A percentile compares a stretch with the other conserved stretches of the same genome.
phyloP scores from a whole-genome alignment of 2,797 vertebrate genomes.

The Trematocara caparti region DNA sequence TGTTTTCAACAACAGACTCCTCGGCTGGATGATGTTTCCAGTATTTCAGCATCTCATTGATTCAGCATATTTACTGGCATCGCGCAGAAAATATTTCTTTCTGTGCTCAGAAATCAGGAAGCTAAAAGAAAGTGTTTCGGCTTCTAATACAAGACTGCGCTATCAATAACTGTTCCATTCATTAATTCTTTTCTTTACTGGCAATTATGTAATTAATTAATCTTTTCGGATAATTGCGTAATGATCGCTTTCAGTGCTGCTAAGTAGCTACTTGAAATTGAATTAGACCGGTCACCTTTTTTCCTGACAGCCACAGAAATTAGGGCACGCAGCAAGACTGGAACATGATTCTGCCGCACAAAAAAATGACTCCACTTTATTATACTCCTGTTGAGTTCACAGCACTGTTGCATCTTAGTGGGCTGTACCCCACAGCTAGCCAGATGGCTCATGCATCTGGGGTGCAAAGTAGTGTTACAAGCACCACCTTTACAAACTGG shows the following conservation, averaged over 20 bases:
- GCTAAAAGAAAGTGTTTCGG: background rate
- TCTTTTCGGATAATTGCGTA: constrained; percentile 11
- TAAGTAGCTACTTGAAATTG: constrained; percentile 20
- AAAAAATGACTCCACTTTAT: constrained; percentile 1
- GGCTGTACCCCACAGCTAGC: constrained; percentile 3
- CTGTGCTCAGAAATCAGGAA: background rate
- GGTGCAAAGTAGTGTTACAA: background rate
- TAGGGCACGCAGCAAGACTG: constrained; percentile 6
- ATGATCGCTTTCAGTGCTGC: background rate
- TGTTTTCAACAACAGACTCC: background rate
- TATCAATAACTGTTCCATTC: background rate
- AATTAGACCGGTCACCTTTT: constrained; percentile 16
- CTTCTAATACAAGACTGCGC: background rate
- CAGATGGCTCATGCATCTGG: constrained; percentile 27
- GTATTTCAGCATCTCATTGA: background rate
- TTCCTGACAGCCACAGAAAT: constrained; percentile 17
- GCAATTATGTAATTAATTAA: background rate
- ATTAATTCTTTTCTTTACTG: background rate
- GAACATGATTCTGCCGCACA: background rate
- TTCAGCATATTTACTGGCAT: background rate
- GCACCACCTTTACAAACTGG: background rate
- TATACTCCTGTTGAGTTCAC: constrained; percentile 13
- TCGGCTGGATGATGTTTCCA: background rate
- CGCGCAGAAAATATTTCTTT: background rate
- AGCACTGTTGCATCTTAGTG: constrained; percentile 7